Conservation (phyloP, 2,113 vertebrate species). For the Mionectes macconnelli region DNA sequence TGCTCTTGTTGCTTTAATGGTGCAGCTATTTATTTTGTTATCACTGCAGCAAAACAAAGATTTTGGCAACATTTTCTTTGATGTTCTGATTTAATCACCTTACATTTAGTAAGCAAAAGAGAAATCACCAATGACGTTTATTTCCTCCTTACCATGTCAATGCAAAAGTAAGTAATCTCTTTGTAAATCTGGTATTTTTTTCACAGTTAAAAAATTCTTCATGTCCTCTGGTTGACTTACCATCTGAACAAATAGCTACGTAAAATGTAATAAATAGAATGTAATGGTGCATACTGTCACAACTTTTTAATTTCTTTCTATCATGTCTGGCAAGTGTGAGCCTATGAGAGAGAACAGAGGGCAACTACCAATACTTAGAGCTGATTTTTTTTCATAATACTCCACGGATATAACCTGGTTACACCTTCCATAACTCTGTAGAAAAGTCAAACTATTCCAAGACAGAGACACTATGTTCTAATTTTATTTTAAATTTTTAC, state of each 20-base stretch:
- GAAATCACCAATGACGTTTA: not conserved
- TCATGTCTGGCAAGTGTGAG: not conserved
- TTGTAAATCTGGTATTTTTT: not conserved
- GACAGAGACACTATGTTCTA: not conserved
- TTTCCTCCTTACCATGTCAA: not conserved
- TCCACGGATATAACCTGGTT: not conserved
- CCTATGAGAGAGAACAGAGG: not conserved
- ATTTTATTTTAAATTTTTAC: not conserved
- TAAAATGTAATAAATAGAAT: not conserved
- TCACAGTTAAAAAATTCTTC: not conserved
- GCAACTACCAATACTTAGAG: not conserved
- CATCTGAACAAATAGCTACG: not conserved
- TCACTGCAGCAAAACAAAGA: not conserved
- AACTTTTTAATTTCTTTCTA: not conserved
- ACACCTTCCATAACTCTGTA: not conserved
- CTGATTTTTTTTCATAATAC: not conserved
- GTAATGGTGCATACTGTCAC: not conserved
- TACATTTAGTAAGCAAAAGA: not conserved
- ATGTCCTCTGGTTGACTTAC: not conserved
- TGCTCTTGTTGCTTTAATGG: not conserved
- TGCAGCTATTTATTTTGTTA: conserved; percentile 41
- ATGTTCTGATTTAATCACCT: not conserved
- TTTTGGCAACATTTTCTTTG: conserved; percentile 40
- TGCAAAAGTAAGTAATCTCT: not conserved
- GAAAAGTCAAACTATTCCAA: not conserved